Conservation (phyloP, 1,140 invertebrate species). For the Drosophila nasuta region DNA sequence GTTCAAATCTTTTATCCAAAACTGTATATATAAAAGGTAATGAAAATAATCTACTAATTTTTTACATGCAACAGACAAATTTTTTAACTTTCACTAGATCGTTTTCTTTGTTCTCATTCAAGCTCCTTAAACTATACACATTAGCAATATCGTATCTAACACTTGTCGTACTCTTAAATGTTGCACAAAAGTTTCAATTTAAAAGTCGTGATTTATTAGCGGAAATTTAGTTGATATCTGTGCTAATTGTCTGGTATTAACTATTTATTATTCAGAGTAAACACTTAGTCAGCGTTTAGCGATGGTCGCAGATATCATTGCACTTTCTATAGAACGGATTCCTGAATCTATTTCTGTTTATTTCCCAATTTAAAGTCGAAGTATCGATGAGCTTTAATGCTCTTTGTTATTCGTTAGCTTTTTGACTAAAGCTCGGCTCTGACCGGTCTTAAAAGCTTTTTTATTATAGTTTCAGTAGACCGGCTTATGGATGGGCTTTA, state of each 20-base stretch:
- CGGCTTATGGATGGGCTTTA: constrained; percentile 36
- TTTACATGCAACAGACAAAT: too few relatives aligned
- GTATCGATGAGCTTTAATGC: constrained; percentile 37
- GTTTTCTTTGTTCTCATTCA: background rate
- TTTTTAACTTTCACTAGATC: too few relatives aligned
- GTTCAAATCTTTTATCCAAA: background rate
- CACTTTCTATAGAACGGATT: background rate
- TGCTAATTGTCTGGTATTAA: constrained; percentile 61
- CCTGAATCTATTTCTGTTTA: background rate
- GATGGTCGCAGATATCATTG: background rate
- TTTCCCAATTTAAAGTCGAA: constrained; percentile 12
- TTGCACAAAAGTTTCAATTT: constrained; percentile 25
- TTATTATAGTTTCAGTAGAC: constrained; percentile 29
- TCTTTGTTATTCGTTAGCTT: constrained; percentile 21
- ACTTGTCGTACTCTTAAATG: background rate
- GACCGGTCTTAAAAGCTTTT: constrained; percentile 47
- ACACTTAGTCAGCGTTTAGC: constrained; percentile 54
- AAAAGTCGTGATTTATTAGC: constrained; percentile 52
- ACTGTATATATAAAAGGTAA: too few relatives aligned
- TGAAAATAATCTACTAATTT: too few relatives aligned
- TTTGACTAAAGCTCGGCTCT: constrained; percentile 43
- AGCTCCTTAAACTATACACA: background rate
- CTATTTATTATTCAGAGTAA: constrained; percentile 37
- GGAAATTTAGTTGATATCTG: constrained; percentile 17
- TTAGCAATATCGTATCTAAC: background rate